Percentiles rank a stretch among this genome's conserved stretches.
phyloP scores from a whole-genome alignment of 92 coral and sea anemone species.

The Virgularia gustaviana region DNA sequence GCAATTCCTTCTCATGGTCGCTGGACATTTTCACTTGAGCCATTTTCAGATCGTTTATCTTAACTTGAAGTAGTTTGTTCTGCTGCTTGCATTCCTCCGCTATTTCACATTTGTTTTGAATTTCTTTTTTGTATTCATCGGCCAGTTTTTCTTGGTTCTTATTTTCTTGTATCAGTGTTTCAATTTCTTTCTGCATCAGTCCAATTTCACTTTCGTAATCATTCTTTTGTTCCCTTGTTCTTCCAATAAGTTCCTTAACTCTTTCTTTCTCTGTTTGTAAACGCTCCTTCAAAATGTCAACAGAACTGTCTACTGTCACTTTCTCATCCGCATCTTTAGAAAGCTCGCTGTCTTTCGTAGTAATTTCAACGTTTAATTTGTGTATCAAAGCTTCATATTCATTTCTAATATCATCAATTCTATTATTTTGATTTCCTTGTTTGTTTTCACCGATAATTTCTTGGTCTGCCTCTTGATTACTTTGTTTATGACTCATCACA shows the following conservation, averaged over 20 bases:
- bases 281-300: not conserved
- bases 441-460: too few relatives aligned
- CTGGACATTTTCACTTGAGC: not conserved
- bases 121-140: too few relatives aligned
- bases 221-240: slow-evolving; percentile 61
- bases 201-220: slow-evolving; percentile 57
- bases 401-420: not conserved
- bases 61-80: slow-evolving; percentile 63
- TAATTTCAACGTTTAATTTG: not conserved
- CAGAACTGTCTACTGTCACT: not conserved
- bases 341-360: not conserved
- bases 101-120: slow-evolving; percentile 34
- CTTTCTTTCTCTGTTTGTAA: slow-evolving; percentile 12
- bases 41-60: slow-evolving; percentile 54
- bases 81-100: slow-evolving; percentile 57
- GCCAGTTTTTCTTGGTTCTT: slow-evolving; percentile 26
- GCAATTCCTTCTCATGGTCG: not conserved
- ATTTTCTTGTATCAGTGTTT: slow-evolving; percentile 23
- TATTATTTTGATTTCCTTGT: too few relatives aligned
- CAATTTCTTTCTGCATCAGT: slow-evolving; percentile 46
- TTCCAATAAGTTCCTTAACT: slow-evolving; percentile 68
- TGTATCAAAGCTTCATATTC: not conserved
- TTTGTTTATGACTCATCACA: too few relatives aligned
- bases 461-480: too few relatives aligned
- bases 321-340: not conserved